phyloP scores from a whole-genome alignment of 2,113 vertebrate genomes.

The Alouatta palliata region DNA sequence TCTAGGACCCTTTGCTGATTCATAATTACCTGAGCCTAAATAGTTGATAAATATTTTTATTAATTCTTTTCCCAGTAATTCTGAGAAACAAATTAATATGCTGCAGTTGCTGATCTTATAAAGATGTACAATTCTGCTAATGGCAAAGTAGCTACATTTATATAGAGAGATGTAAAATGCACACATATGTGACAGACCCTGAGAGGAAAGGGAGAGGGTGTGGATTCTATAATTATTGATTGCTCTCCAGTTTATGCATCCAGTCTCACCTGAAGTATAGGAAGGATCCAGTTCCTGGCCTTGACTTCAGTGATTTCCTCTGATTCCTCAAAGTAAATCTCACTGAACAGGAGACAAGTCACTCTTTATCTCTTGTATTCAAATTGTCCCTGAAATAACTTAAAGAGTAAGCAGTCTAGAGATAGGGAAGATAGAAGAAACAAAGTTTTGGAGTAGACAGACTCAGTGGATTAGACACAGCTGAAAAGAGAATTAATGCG shows the following conservation, averaged over 20 bases:
- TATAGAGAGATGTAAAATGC: background rate
- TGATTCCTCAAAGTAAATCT: background rate
- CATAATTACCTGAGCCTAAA: background rate
- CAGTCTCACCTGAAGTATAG: background rate
- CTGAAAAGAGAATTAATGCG: background rate
- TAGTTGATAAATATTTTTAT: background rate
- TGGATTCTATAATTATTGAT: too few relatives aligned
- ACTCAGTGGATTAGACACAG: background rate
- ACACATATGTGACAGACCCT: background rate
- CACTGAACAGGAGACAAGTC: background rate
- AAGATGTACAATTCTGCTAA: background rate
- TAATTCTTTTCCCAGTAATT: background rate
- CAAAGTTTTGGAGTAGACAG: background rate
- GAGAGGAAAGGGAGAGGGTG: background rate
- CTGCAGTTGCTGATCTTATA: background rate
- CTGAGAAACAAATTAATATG: background rate
- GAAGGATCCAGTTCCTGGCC: background rate
- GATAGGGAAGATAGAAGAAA: background rate
- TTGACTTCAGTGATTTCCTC: background rate
- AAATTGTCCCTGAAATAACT: background rate
- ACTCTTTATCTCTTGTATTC: background rate
- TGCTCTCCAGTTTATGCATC: background rate
- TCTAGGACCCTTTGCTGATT: background rate
- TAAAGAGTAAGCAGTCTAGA: background rate
- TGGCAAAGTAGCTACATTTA: background rate